Percentiles rank a stretch among this genome's conserved stretches.
These are phyloP conservation scores for Euwallacea fornicatus DNA, from an alignment of 1,140 invertebrate genomes.

Conservation along the genomic window DNA sequence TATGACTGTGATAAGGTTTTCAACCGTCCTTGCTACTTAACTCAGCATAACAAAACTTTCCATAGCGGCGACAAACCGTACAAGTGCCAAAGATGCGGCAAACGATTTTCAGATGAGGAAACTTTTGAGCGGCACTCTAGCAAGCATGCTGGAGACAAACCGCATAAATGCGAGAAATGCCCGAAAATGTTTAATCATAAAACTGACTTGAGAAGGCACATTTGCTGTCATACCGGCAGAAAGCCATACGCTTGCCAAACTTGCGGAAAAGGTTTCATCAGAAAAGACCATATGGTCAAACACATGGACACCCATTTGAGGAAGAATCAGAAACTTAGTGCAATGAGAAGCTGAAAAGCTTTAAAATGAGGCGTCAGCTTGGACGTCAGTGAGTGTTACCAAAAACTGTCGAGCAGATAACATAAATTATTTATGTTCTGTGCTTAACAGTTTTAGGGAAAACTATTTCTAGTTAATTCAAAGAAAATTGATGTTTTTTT, in stretches of 20 bases:
- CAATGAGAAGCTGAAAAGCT: slow-evolving; percentile 18
- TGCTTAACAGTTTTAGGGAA: too few relatives aligned
- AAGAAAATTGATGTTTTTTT: too few relatives aligned
- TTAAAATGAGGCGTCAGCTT: background rate
- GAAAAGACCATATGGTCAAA: slow-evolving; percentile 94
- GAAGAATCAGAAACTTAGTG: slow-evolving; percentile 41
- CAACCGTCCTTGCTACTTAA: slow-evolving; percentile 83
- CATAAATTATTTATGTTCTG: too few relatives aligned
- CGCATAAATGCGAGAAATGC: slow-evolving; percentile 85
- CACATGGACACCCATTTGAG: slow-evolving; percentile 82
- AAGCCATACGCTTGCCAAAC: slow-evolving; percentile 80
- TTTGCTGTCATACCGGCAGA: slow-evolving; percentile 80
- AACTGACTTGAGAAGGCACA: slow-evolving; percentile 85
- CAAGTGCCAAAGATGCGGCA: slow-evolving; percentile 82
- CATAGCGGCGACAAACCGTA: slow-evolving; percentile 83
- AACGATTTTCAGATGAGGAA: slow-evolving; percentile 71
- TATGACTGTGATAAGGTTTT: slow-evolving; percentile 82
- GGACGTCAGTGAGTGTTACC: too few relatives aligned
- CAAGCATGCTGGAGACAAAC: slow-evolving; percentile 82
- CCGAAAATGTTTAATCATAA: slow-evolving; percentile 91
- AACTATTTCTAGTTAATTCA: too few relatives aligned
- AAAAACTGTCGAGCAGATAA: too few relatives aligned
- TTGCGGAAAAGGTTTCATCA: slow-evolving; percentile 87
- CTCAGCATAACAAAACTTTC: slow-evolving; percentile 88
- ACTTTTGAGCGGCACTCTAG: slow-evolving; percentile 69